Conservation (phyloP, 2,113 vertebrate species). For the Lamprologus callipterus region DNA sequence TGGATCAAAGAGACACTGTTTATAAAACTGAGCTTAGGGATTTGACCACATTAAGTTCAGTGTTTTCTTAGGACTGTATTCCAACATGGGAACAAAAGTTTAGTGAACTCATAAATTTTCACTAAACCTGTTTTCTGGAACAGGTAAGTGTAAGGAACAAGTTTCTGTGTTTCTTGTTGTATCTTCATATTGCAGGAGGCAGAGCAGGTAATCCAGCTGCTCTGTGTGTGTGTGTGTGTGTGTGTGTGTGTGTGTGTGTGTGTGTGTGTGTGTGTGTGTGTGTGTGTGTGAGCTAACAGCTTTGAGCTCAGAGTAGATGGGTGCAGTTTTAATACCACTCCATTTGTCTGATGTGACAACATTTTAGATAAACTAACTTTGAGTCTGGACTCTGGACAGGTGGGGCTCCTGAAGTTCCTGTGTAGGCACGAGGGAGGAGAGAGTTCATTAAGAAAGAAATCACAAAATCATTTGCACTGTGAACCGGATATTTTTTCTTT, state of each 20-base stretch:
- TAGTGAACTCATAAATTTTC: background rate
- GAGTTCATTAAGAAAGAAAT: background rate
- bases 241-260: background rate
- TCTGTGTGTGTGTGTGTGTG: background rate
- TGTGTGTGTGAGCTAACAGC: background rate
- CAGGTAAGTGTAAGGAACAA: background rate
- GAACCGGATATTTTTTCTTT: background rate
- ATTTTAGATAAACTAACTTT: background rate
- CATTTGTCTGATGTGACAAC: background rate
- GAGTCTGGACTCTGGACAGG: background rate
- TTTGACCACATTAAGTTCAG: background rate
- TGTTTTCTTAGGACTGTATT: fast-evolving
- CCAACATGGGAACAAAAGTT: background rate
- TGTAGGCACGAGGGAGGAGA: background rate
- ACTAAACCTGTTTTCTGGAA: background rate
- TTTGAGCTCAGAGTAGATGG: background rate
- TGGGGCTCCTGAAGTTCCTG: background rate
- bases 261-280: background rate
- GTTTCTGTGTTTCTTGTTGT: background rate
- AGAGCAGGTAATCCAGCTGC: background rate
- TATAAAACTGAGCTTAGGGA: background rate
- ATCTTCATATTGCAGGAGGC: fast-evolving
- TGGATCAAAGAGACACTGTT: background rate
- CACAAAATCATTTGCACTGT: background rate
- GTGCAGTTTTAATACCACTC: background rate